phyloP scores from a whole-genome alignment of 2,113 vertebrate species.

The Microtus ochrogaster region DNA sequence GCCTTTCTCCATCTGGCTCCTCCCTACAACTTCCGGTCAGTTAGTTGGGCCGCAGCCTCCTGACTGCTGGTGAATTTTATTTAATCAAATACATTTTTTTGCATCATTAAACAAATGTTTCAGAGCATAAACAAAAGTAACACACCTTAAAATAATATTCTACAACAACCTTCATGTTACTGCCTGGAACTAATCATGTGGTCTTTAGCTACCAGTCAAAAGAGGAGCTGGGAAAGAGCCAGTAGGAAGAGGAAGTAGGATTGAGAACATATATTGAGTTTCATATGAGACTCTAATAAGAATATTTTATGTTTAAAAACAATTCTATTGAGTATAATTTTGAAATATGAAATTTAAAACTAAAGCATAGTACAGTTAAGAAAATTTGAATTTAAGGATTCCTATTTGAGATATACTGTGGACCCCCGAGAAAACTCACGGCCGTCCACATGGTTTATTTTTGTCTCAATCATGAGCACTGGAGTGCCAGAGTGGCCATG shows the following conservation, averaged over 20 bases:
- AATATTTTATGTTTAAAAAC: neutral
- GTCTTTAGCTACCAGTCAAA: neutral
- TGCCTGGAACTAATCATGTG: neutral
- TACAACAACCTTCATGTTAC: too few species aligned
- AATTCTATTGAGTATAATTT: neutral
- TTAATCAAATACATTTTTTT: too few species aligned
- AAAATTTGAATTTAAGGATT: conserved; percentile 1
- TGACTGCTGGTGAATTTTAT: too few species aligned
- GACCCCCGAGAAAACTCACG: neutral
- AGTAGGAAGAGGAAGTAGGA: neutral
- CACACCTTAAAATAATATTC: too few species aligned
- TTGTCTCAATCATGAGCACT: neutral
- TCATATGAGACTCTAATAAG: neutral
- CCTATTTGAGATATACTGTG: neutral
- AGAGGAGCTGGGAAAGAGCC: neutral
- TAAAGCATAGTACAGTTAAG: neutral
- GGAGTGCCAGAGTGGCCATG: neutral
- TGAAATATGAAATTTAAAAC: neutral
- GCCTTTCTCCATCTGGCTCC: too few species aligned
- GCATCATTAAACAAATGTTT: too few species aligned
- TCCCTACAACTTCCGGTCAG: too few species aligned
- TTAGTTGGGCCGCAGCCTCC: too few species aligned
- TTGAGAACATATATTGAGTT: neutral
- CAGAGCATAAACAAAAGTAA: too few species aligned
- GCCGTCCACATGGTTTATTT: neutral